Evolutionary conservation across 2,888 invertebrate species (phyloP).

Genomic region (Sympetrum striolatum): DNA sequence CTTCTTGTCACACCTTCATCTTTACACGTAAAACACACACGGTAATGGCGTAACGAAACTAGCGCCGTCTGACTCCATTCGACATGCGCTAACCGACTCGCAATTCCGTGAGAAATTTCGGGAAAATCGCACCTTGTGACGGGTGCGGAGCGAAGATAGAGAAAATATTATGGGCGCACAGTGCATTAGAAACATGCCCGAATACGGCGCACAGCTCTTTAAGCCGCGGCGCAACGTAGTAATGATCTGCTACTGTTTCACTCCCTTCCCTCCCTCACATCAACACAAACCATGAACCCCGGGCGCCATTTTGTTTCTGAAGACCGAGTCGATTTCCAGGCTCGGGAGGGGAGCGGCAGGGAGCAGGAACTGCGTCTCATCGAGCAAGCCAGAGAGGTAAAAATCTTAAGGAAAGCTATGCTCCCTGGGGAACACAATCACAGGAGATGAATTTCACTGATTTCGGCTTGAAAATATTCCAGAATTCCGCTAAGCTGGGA

Average conservation of each 20-base stretch:
- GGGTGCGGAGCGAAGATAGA: not conserved
- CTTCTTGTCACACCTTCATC: not conserved
- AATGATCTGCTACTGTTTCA: constrained; percentile 36
- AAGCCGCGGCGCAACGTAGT: constrained; percentile 42
- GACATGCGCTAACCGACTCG: not conserved
- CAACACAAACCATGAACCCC: not conserved
- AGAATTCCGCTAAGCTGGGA: not conserved
- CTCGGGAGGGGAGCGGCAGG: not conserved
- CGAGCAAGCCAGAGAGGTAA: not conserved
- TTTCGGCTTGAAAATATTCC: not conserved
- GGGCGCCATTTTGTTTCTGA: constrained; percentile 40
- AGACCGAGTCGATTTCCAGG: constrained; percentile 26
- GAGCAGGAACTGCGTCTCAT: constrained; percentile 6
- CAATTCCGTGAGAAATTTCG: not conserved
- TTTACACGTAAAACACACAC: not conserved
- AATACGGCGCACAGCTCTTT: constrained; percentile 14
- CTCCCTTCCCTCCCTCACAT: not conserved
- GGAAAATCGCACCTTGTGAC: not conserved
- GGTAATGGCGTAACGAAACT: too few relatives aligned
- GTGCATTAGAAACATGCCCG: not conserved
- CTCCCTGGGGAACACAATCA: not conserved
- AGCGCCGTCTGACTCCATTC: too few relatives aligned
- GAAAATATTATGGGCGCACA: not conserved
- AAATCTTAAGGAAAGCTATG: not conserved
- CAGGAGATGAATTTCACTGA: not conserved